Evolutionary conservation across 2,797 vertebrate genomes (phyloP).

Genomic region (Protonibea diacanthus): DNA sequence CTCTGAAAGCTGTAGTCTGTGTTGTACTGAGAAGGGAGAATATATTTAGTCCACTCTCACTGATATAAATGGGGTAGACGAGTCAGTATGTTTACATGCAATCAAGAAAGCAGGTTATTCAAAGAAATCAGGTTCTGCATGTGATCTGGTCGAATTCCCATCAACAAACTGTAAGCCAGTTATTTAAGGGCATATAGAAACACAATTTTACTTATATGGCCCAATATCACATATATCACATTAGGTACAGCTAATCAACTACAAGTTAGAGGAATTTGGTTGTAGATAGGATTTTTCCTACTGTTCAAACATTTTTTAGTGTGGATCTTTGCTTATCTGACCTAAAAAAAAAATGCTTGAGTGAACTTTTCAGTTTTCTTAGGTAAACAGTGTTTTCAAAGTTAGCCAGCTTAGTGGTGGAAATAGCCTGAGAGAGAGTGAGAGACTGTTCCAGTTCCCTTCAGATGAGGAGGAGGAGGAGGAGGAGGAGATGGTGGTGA

Average conservation of each 20-base stretch:
- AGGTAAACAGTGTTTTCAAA: not conserved
- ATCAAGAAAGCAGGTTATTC: too few species aligned
- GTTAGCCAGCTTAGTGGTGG: conserved; percentile 5
- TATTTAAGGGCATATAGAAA: not conserved
- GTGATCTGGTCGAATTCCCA: too few species aligned
- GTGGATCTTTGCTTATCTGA: not conserved
- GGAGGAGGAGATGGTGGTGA: not conserved
- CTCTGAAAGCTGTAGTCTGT: not conserved
- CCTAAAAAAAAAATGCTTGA: not conserved
- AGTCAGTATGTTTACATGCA: not conserved
- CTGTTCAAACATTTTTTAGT: not conserved
- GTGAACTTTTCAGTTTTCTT: not conserved
- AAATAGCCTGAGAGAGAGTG: not conserved
- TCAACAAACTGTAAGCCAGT: not conserved
- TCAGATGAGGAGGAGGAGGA: not conserved
- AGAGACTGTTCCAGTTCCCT: not conserved
- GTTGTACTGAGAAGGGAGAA: not conserved
- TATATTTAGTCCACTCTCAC: not conserved
- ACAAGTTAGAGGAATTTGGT: not conserved
- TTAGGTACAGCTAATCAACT: too few species aligned
- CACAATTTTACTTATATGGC: not conserved
- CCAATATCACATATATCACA: not conserved
- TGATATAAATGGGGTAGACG: not conserved
- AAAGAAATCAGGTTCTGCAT: too few species aligned
- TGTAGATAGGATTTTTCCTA: not conserved